Evolutionary conservation across 2,797 vertebrate species (phyloP), one percentile per base, ranked within the genome.

Genomic region (Labeo calbasu): DNA sequence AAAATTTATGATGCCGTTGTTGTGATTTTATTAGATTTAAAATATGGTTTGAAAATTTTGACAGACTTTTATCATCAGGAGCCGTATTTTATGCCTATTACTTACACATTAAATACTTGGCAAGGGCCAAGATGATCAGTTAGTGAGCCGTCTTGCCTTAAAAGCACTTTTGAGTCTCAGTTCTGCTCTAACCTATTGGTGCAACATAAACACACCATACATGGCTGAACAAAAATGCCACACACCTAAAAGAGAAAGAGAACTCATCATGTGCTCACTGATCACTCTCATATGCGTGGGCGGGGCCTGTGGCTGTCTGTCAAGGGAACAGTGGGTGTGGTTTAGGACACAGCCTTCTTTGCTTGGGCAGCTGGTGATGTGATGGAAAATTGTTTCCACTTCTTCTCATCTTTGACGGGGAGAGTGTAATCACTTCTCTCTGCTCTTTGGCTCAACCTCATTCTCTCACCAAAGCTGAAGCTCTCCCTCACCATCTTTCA

Each of bases 211-310:
- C 51, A 46, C 32, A 57, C n/a, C 79, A 43, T 51, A 48, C 5
- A 13, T 14, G 36, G 10, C 10, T 28, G 51, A 83, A 32, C 69
- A 61, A 72, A 72, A 63, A 63, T 57, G 48, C 25, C 46, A 72
- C 66, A 43, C 65, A 59, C 32, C 50, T 68, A n/a, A 87, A 65
- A 70, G 21, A 72, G 25, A 15, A 36, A 2, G n/a, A 57, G 65
- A 73, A 12, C 88, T 86, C 86, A 89, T 70, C 84, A 71, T 48
- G 36, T 69, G 25, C 53, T 69, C 57, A 43, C 88, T 93, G 91
- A 93, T 93, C 13, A 43, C 85, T 93, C 91, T 91, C 93, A 91
- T 88, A 91, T 93, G 91, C 89, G 87, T 85, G 86, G 83, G 19
- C 21, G 85, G 89, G 1, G 69, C 17, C 69, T 90, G 86, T 91